A percentile compares a stretch with the other conserved stretches of the same genome.
phyloP scores from a whole-genome alignment of 53 echinoderm and acorn worm species.

The Henricia sp. region DNA sequence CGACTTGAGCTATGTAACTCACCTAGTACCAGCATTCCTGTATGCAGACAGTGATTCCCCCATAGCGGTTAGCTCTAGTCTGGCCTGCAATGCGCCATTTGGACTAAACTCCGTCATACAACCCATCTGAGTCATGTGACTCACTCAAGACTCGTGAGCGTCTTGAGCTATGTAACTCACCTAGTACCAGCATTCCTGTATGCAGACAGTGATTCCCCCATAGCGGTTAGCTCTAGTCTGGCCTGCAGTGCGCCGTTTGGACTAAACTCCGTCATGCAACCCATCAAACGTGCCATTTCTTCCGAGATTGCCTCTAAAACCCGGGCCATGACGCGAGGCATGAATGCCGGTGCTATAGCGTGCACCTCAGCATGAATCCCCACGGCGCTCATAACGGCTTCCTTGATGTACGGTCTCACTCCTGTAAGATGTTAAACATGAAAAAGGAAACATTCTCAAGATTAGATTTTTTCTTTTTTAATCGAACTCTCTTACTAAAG shows the following conservation, averaged over 20 bases:
- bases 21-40: too few relatives aligned
- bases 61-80: too few relatives aligned
- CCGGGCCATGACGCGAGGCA: conserved; percentile 92
- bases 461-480: too few relatives aligned
- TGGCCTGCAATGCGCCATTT: too few relatives aligned
- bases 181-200: conserved; percentile 97
- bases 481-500: too few relatives aligned
- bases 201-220: conserved; percentile 83
- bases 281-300: conserved; percentile 94
- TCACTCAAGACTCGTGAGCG: too few relatives aligned
- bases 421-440: too few relatives aligned
- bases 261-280: conserved; percentile 88
- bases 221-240: conserved; percentile 83
- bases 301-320: conserved; percentile 90
- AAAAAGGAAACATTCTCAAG: too few relatives aligned
- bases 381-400: conserved; percentile 86
- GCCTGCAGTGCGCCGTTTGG: conserved; percentile 86
- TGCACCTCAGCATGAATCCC: conserved; percentile 96
- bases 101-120: too few relatives aligned
- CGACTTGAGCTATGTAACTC: too few relatives aligned
- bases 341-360: conserved; percentile 96
- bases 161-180: conserved; percentile 54
- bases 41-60: too few relatives aligned
- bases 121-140: too few relatives aligned
- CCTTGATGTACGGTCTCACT: conserved; percentile 89